A percentile compares a stretch with the other conserved stretches of the same genome.
Conservation (phyloP, 2,113 vertebrate species). For the Eolophus roseicapilla region DNA sequence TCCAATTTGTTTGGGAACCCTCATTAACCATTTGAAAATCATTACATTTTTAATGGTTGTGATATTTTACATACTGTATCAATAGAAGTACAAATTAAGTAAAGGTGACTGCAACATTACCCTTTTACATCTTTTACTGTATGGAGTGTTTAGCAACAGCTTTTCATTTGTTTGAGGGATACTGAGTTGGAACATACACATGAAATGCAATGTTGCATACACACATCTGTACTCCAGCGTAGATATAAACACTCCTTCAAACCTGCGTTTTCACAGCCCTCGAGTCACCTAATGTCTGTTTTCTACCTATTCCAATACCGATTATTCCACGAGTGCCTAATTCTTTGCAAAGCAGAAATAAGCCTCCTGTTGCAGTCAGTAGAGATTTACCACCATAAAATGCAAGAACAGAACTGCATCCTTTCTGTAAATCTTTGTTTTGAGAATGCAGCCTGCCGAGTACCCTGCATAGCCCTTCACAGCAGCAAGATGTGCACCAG, state of each 20-base stretch:
- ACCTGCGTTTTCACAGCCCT: background rate
- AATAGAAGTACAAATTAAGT: background rate
- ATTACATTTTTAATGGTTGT: slow-evolving; percentile 50
- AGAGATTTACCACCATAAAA: background rate
- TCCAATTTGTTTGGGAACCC: slow-evolving; percentile 62
- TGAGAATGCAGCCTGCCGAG: background rate
- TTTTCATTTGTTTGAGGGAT: slow-evolving; percentile 17
- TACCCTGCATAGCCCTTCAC: fast-evolving
- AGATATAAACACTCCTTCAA: background rate
- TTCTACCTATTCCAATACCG: background rate
- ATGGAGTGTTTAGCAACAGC: background rate
- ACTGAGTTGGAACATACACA: background rate
- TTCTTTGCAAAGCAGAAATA: background rate
- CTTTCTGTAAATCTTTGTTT: background rate
- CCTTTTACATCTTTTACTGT: slow-evolving; percentile 9
- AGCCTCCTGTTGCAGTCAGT: background rate
- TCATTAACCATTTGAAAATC: slow-evolving; percentile 59
- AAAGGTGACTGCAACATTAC: slow-evolving; percentile 36
- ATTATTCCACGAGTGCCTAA: background rate
- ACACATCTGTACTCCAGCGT: background rate
- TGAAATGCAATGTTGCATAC: background rate
- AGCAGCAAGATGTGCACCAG: fast-evolving
- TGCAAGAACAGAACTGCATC: background rate
- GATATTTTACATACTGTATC: background rate
- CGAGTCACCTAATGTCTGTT: background rate